Conservation (phyloP, 2,888 invertebrate genomes). For the Monochamus alternatus region DNA sequence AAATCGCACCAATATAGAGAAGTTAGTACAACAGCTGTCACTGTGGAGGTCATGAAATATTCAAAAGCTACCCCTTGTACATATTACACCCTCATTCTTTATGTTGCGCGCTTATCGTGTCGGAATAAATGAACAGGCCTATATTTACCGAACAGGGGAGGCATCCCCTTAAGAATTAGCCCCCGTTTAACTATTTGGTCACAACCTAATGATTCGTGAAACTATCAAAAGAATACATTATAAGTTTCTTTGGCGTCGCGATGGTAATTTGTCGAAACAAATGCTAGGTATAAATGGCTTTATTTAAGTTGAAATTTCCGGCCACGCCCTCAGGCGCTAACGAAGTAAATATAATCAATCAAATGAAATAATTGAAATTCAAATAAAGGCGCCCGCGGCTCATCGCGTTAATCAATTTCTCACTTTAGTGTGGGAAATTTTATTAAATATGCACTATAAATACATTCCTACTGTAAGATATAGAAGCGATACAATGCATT, state of each 20-base stretch:
- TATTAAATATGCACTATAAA: constrained; percentile 8
- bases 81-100: constrained; percentile 65
- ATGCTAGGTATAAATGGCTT: constrained; percentile 56
- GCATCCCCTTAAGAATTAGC: constrained; percentile 51
- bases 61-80: constrained; percentile 63
- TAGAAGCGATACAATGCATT: no score
- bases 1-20: constrained; percentile 61
- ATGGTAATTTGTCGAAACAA: constrained; percentile 56
- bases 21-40: constrained; percentile 65
- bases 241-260: constrained; percentile 46
- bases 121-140: constrained; percentile 61
- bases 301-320: constrained; percentile 53
- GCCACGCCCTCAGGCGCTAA: constrained; percentile 45
- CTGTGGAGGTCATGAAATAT: constrained; percentile 64
- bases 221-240: constrained; percentile 65
- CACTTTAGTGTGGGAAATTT: constrained; percentile 41
- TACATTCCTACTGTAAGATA: no score
- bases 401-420: constrained; percentile 56
- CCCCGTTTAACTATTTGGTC: constrained; percentile 65
- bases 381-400: constrained; percentile 55
- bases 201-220: constrained; percentile 66
- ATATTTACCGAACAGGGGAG: constrained; percentile 59
- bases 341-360: constrained; percentile 64
- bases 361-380: constrained; percentile 60
- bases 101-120: constrained; percentile 63